phyloP scores from a whole-genome alignment of 2,797 vertebrate species.

The Mastacembelus armatus region DNA sequence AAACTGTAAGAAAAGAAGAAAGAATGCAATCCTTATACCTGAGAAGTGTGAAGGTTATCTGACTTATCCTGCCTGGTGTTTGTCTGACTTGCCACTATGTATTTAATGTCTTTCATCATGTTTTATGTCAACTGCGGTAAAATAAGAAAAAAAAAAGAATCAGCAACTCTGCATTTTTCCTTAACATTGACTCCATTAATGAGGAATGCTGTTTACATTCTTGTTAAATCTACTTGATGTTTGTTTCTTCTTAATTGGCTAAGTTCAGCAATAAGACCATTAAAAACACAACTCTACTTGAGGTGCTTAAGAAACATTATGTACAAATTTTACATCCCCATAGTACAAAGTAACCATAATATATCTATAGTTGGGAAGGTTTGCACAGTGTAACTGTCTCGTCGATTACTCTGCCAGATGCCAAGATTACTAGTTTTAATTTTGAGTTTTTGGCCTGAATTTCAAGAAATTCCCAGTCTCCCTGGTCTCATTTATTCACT shows the following conservation, averaged over 20 bases:
- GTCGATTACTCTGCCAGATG: no score
- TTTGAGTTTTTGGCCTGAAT: background rate
- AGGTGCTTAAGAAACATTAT: slow-evolving; percentile 5
- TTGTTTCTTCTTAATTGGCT: slow-evolving; percentile 27
- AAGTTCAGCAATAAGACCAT: slow-evolving; percentile 6
- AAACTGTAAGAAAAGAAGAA: slow-evolving; percentile 3
- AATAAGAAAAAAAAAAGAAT: background rate
- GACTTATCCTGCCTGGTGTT: background rate
- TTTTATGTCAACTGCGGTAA: slow-evolving; percentile 10
- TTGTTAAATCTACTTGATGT: slow-evolving; percentile 15
- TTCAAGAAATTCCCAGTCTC: slow-evolving; percentile 15
- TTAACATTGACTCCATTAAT: background rate
- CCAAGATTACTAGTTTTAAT: slow-evolving; percentile 50
- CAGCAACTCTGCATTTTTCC: background rate
- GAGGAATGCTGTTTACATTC: slow-evolving; percentile 18
- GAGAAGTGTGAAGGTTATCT: slow-evolving; percentile 5
- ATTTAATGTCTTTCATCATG: slow-evolving; percentile 22
- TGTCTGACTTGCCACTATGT: background rate
- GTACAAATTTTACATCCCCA: background rate
- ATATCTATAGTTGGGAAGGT: slow-evolving; percentile 21
- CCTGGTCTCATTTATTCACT: slow-evolving; percentile 29
- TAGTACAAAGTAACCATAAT: slow-evolving; percentile 21
- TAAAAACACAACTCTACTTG: slow-evolving; percentile 9
- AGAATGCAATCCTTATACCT: slow-evolving; percentile 7
- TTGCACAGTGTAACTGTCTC: slow-evolving; percentile 42